phyloP scores from a whole-genome alignment of 2,888 invertebrate genomes.

The Arctia plantaginis region DNA sequence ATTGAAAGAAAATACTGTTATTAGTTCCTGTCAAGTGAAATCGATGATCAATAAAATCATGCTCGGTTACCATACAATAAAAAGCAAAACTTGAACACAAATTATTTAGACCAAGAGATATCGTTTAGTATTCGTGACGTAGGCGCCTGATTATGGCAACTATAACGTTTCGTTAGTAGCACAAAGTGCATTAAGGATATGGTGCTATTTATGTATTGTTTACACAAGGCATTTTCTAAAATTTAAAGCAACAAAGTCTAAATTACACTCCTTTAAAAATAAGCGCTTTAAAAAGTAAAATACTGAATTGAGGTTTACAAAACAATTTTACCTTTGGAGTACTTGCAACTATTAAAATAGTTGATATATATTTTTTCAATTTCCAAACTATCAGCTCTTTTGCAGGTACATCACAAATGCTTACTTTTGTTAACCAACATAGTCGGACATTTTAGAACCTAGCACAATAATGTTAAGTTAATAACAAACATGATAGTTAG shows the following conservation, averaged over 20 bases:
- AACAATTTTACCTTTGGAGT: too few relatives aligned
- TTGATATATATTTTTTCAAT: background rate
- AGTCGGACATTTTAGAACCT: background rate
- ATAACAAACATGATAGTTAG: background rate
- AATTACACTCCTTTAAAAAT: background rate
- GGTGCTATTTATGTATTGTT: background rate
- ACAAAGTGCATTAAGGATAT: background rate
- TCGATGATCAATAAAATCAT: slow-evolving; percentile 13
- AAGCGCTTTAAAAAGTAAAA: background rate
- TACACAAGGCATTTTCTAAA: background rate
- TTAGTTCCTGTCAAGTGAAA: background rate
- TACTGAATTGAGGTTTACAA: background rate
- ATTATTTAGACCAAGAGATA: background rate
- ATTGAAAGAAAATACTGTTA: too few relatives aligned
- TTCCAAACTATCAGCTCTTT: background rate
- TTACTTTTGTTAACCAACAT: background rate
- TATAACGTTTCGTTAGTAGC: background rate
- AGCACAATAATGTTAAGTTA: background rate
- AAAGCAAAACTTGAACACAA: slow-evolving; percentile 6
- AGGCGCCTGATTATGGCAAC: too few relatives aligned
- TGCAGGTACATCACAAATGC: background rate
- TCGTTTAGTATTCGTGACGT: too few relatives aligned
- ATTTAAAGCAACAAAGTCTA: background rate
- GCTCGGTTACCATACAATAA: slow-evolving; percentile 1
- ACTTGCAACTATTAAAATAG: background rate